Evolutionary conservation across 2,888 invertebrate genomes (phyloP).

Genomic region (Spicauda simplicius): DNA sequence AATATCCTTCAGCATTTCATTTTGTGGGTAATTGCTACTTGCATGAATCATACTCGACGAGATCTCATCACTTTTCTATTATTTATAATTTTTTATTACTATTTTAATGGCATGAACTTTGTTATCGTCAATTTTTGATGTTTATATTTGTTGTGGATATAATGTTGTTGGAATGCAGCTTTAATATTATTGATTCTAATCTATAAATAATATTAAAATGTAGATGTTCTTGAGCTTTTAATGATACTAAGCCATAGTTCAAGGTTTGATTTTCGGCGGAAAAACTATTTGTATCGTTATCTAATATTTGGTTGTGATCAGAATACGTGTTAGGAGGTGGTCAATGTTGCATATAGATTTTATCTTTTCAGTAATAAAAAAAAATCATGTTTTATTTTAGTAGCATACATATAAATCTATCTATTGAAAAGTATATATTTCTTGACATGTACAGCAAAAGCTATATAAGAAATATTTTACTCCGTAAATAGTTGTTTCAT

Average conservation of each 20-base stretch:
- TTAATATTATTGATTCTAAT: not conserved
- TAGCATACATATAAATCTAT: too few species aligned
- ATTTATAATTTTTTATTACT: not conserved
- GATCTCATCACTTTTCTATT: not conserved
- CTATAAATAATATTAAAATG: too few species aligned
- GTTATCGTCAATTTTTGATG: not conserved
- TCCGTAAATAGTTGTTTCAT: too few species aligned
- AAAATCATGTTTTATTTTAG: not conserved
- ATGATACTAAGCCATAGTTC: not conserved
- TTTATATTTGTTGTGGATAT: not conserved
- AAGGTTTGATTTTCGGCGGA: not conserved
- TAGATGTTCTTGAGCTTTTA: not conserved
- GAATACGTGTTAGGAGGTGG: too few species aligned
- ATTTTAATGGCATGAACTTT: not conserved
- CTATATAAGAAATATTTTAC: too few species aligned
- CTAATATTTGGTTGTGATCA: not conserved
- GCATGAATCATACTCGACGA: slow-evolving; percentile 14
- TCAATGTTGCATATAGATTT: too few species aligned
- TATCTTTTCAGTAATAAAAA: not conserved
- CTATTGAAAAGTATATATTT: too few species aligned
- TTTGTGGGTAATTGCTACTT: slow-evolving; percentile 1
- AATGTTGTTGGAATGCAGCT: not conserved
- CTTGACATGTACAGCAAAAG: too few species aligned
- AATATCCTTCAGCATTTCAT: not conserved
- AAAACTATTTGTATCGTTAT: not conserved